These are phyloP conservation scores for Ranitomeya imitator DNA, from an alignment of 2,113 vertebrate genomes.

Conservation along the genomic window DNA sequence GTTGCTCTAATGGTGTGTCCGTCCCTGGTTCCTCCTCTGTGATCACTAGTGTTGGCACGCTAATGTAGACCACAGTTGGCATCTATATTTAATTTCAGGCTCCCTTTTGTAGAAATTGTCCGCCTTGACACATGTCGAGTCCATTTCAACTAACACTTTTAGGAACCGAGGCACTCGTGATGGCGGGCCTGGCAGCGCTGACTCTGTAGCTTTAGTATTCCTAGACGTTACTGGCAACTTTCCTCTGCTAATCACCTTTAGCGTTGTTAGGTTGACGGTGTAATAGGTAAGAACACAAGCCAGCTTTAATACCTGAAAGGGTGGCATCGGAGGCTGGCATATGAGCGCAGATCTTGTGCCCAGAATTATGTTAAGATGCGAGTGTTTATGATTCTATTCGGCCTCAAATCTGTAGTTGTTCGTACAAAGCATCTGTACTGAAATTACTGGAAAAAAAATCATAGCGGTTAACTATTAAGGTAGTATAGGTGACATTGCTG, in stretches of 20 bases:
- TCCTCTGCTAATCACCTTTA: not conserved
- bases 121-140: no score
- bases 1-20: no score
- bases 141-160: no score
- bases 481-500: no score
- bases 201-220: not conserved
- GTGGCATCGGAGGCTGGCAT: not conserved
- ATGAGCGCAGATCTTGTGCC: not conserved
- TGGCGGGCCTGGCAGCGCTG: not conserved
- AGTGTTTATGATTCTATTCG: not conserved
- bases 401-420: not conserved
- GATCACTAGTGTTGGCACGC: no score
- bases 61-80: no score
- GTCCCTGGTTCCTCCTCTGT: no score
- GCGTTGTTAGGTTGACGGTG: not conserved
- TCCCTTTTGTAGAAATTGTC: no score
- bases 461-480: no score
- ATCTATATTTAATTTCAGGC: no score
- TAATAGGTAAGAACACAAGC: conserved; percentile 1
- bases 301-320: not conserved
- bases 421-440: not conserved
- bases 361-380: not conserved
- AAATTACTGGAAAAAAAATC: no score
- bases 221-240: not conserved
- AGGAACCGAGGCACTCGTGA: not conserved